Evolutionary conservation across 1,140 invertebrate species (phyloP).

Genomic region (Zaprionus taronus): DNA sequence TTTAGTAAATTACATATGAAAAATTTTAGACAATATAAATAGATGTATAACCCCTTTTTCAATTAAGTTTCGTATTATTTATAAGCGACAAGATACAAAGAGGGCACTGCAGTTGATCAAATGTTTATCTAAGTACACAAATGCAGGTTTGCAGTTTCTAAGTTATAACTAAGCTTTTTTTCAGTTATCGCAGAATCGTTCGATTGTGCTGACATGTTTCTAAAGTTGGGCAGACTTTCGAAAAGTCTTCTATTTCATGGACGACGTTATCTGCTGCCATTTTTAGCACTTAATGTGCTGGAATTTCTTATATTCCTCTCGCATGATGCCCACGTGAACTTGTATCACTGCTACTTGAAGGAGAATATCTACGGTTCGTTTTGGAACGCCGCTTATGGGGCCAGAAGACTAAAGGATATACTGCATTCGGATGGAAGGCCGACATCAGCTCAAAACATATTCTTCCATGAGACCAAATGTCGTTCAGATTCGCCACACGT

Average conservation of each 20-base stretch:
- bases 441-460: constrained; percentile 85
- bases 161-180: background rate
- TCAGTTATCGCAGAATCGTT: background rate
- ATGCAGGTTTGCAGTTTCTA: background rate
- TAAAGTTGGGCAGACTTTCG: background rate
- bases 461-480: constrained; percentile 87
- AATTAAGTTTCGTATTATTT: background rate
- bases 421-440: constrained; percentile 58
- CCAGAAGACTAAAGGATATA: constrained; percentile 53
- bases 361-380: background rate
- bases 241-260: background rate
- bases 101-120: background rate
- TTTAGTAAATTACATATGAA: background rate
- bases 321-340: background rate
- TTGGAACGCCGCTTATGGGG: background rate
- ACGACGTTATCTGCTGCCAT: background rate
- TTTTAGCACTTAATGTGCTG: background rate
- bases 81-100: background rate
- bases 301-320: background rate
- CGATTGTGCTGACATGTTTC: background rate
- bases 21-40: background rate
- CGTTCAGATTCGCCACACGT: constrained; percentile 10
- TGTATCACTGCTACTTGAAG: constrained; percentile 9
- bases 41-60: background rate
- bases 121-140: background rate